Evolutionary conservation across 2,888 invertebrate genomes (phyloP), one percentile per base, ranked within the genome.

Genomic region (Melikaiella ostensackeni): DNA sequence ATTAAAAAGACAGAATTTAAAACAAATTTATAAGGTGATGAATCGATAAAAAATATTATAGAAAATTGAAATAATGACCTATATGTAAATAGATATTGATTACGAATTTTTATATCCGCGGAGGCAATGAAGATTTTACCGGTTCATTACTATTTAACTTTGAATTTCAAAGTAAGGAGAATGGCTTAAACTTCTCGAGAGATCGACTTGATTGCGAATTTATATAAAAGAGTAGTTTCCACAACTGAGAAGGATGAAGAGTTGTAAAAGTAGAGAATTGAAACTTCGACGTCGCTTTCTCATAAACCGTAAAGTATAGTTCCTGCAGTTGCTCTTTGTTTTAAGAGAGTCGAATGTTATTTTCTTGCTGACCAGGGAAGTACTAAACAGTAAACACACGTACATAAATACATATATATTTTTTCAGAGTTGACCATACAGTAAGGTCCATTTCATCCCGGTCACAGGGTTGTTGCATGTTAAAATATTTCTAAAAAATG

Each of bases 261-360:
- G 66, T 66, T 66, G 19, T 66, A 66, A 66, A 66, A 66, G 66
- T 46, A 66, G 46, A 46, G 27, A 46, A 66, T 46, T 66, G 66
- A 42, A 66, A 66, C 66, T 66, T 66, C 19, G 9, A 46, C 19
- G 66, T 27, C 27, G 19, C 27, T 42, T 46, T 66, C 30, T 66
- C 46, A 66, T 66, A 66, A 66, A 66, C 46, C 27, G 24, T 46
- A 35, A 63, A 38, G n/a, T 64, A 21, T 38, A 42, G 42, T 66
- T 66, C 19, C 5, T 27, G 27, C 30, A 27, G 46, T 9, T 27
- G 9, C 27, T 16, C 46, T 38, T 66, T 46, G 27, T 46, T 66
- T 27, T 38, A 46, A 46, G 19, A n/a, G 9, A 30, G 9, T 9
- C 27, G 66, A 66, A 64, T 24, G 46, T n/a, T 16, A 24, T 42